These are phyloP conservation scores for Columbina picui DNA, from an alignment of 2,113 vertebrate species.

Conservation along the genomic window DNA sequence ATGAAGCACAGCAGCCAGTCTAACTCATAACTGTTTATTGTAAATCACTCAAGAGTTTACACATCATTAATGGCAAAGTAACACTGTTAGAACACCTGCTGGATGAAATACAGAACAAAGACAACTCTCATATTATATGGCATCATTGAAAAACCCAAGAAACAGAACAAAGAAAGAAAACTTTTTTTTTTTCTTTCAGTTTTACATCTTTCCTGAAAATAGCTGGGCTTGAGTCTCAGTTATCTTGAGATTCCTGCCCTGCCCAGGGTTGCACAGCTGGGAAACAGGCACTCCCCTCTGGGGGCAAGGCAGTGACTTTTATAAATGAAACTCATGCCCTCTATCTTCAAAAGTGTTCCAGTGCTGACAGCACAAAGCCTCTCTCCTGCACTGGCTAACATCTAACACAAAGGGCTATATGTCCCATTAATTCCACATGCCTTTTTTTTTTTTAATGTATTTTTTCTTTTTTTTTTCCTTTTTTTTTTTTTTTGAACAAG, in stretches of 20 bases:
- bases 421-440: constrained; percentile 46
- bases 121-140: constrained; percentile 44
- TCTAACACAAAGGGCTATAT: constrained; percentile 23
- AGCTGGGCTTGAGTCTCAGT: constrained; percentile 26
- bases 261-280: background rate
- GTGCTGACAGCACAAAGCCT: constrained; percentile 10
- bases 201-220: constrained; percentile 49
- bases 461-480: accelerated
- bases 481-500: constrained; percentile 16
- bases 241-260: background rate
- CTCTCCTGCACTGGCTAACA: constrained; percentile 52
- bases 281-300: background rate
- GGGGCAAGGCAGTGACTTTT: background rate
- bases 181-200: background rate
- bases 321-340: constrained; percentile 27
- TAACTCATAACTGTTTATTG: constrained; percentile 72
- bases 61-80: constrained; percentile 73
- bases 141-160: constrained; percentile 44
- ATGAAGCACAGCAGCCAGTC: background rate
- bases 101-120: constrained; percentile 69
- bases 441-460: background rate
- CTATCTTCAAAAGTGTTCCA: constrained; percentile 51
- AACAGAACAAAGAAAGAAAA: background rate
- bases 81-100: constrained; percentile 66
- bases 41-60: constrained; percentile 70